phyloP scores from a whole-genome alignment of 2,113 vertebrate genomes.

The Pyxicephalus adspersus region DNA sequence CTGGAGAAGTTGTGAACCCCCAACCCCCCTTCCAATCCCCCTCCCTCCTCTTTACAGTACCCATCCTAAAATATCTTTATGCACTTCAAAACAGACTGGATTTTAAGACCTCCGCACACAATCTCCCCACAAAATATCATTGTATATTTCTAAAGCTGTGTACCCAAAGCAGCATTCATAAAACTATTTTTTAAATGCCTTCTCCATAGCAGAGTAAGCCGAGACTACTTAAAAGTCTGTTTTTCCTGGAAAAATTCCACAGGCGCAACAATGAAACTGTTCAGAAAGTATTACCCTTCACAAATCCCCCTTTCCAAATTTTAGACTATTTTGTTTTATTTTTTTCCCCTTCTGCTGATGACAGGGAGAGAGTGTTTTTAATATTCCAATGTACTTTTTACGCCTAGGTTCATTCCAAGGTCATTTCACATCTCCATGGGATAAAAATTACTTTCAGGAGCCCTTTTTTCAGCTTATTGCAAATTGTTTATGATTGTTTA shows the following conservation, averaged over 20 bases:
- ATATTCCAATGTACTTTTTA: slow-evolving; percentile 7
- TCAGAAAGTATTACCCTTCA: slow-evolving; percentile 25
- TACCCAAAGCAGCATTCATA: slow-evolving; percentile 20
- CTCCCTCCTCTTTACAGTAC: neutral
- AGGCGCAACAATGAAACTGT: slow-evolving; percentile 47
- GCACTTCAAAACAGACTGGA: slow-evolving; percentile 3
- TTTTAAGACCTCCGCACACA: slow-evolving; percentile 10
- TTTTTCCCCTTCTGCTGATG: slow-evolving; percentile 35
- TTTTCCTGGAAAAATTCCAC: slow-evolving; percentile 54
- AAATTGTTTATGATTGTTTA: slow-evolving; percentile 3
- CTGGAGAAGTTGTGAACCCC: neutral
- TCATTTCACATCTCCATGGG: neutral
- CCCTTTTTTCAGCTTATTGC: neutral
- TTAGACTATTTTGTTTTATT: slow-evolving; percentile 35
- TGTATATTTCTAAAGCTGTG: slow-evolving; percentile 2
- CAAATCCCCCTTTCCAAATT: slow-evolving; percentile 9
- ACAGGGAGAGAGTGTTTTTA: slow-evolving; percentile 5
- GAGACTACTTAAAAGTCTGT: slow-evolving; percentile 54
- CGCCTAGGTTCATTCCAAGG: slow-evolving; percentile 10
- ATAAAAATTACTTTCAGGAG: slow-evolving; percentile 16
- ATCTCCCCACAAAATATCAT: neutral
- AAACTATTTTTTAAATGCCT: slow-evolving; percentile 27
- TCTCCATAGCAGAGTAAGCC: slow-evolving; percentile 30
- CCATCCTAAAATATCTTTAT: neutral
- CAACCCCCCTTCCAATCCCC: neutral